Base-by-base conservation (phyloP, 2,888 invertebrate species). In the Hirtodrosophila trivittata region DNA sequence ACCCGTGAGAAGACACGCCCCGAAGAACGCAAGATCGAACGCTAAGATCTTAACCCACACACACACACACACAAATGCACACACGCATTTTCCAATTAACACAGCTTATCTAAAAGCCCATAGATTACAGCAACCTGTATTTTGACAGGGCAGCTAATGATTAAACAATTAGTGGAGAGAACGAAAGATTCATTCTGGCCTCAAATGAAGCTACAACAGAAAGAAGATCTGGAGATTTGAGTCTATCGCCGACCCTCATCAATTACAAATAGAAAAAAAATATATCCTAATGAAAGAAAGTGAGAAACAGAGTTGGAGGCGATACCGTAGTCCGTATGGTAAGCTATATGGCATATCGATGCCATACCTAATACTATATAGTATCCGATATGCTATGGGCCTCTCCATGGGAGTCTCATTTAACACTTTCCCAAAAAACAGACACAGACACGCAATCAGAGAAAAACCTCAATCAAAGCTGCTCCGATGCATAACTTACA, bases 401-500 rank as follows among this genome's bases (percentile, higher is more conserved):
- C 60, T 60, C 63, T 56, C 63, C 56, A 82, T 75, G 80, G 83
- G 86, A 85, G 72, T 59, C 80, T 39, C 67, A 70, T 73, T 76
- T 80, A 86, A 86, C 80, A 81, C 80, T 81, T 81, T 81, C 80
- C 84, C 80, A 86, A 69, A 10, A 32, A 16, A 18, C 13, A 74
- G 18, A 52, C 64, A 65, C 14, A 41, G 45, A 52, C 51, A 25
- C 43, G 47, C 33, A 30, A 38, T 30, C 12, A 33, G 47, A 62
- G 78, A 75, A 82, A 86, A 83, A 83, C 78, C 83, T 75, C 75
- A 78, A 78, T 85, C 86, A 85, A 85, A 75, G 58, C 82, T 78
- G 63, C 43, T 54, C 66, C 50, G 62, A 39, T 74, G 80, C 80
- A 86, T 81, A 81, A 75, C 84, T 80, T 78, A 85, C 78, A 76